These are phyloP conservation scores for Stenchaetothrips biformis DNA, from an alignment of 2,888 invertebrate genomes.

Conservation along the genomic window DNA sequence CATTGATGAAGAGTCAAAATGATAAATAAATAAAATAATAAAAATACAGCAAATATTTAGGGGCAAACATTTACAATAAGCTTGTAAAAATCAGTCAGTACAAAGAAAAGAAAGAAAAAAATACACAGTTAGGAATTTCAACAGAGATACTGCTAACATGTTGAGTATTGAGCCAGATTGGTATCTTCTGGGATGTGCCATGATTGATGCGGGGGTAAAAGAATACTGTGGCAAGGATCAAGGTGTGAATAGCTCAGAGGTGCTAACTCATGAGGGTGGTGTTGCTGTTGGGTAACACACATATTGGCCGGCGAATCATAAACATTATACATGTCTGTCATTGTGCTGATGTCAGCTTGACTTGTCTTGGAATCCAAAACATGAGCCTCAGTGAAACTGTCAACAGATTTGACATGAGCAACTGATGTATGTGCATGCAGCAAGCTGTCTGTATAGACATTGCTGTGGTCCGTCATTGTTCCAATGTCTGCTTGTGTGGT, in stretches of 20 bases:
- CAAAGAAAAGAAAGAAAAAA: background rate
- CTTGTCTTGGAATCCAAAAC: constrained; percentile 6
- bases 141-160: background rate
- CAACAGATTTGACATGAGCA: background rate
- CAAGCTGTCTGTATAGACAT: background rate
- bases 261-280: background rate
- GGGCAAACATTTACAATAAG: too few species aligned
- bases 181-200: background rate
- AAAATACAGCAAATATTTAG: too few species aligned
- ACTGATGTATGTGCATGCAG: background rate
- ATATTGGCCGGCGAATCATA: background rate
- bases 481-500: background rate
- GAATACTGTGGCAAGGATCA: constrained; percentile 2
- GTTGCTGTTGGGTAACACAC: background rate
- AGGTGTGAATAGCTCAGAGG: background rate
- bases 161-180: background rate
- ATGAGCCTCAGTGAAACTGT: background rate
- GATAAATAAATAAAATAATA: too few species aligned
- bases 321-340: constrained; percentile 13
- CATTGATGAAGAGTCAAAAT: too few species aligned
- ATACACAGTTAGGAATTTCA: background rate
- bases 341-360: constrained; percentile 6
- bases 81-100: too few species aligned
- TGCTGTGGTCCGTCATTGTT: constrained; percentile 2
- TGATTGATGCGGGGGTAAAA: background rate